Evolutionary conservation across 1,140 invertebrate species (phyloP), one percentile per base, ranked within the genome.

Genomic region (Pristionchus pacificus): DNA sequence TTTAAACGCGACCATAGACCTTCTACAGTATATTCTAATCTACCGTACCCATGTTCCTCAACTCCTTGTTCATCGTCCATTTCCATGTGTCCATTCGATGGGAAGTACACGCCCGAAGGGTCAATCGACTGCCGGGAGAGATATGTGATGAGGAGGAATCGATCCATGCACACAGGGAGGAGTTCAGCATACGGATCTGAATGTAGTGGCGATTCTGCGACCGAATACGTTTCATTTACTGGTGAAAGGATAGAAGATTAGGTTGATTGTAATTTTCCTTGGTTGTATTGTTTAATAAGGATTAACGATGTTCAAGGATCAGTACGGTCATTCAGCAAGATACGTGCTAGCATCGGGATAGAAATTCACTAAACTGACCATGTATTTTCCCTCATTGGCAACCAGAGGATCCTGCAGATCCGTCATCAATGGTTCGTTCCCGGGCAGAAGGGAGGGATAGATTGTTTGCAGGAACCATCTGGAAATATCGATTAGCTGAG

Each of bases 361-460:
- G n/a, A n/a, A n/a, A n/a, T n/a, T n/a, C n/a, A n/a, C n/a, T n/a
- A n/a, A 10, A 30, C 25, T 27, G 60, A 61, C 19, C 63, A 67
- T 2, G 58, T 25, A 67, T 28, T 62, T 62, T 67, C 49, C 65
- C 15, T 67, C 65, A 2, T 31, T 58, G 27, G 33, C 49, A 30
- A 67, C 25, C 32, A 38, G 2, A 19, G 49, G 31, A n/a, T 14
- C 60, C 13, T 67, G 55, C 6, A 60, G n/a, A 38, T 67, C 19
- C 19, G 49, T n/a, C 14, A 59, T n/a, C 33, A 38, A 67, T 3
- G 63, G 64, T 19, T 38, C 62, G 58, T 75, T 75, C 24, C 67
- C 74, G 29, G 74, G 74, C 61, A 75, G 32, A n/a, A 75, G 31
- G 64, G 32, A 65, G 31, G 32, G 27, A 31, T 65, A 25, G 32